Percentiles rank a stretch among this genome's conserved stretches.
Evolutionary conservation across 2,797 vertebrate species (phyloP).

Genomic region (Pelodytes ibericus): DNA sequence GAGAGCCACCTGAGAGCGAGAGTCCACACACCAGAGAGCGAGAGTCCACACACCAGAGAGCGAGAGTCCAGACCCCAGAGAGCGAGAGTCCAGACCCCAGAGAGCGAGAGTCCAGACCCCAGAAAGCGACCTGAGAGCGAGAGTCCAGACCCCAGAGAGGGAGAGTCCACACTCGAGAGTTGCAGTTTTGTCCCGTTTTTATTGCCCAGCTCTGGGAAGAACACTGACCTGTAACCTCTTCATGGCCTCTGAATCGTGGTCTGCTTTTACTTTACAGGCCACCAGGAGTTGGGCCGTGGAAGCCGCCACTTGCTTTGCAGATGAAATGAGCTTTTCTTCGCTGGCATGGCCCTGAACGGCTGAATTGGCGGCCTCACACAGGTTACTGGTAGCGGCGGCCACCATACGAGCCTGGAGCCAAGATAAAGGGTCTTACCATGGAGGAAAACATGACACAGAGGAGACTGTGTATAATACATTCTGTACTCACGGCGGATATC

Average conservation of each 20-base stretch:
- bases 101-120: too few species aligned
- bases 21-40: too few species aligned
- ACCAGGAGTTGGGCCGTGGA: slow-evolving; percentile 86
- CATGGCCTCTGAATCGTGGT: slow-evolving; percentile 89
- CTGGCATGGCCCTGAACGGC: slow-evolving; percentile 85
- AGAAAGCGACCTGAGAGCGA: too few species aligned
- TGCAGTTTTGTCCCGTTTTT: too few species aligned
- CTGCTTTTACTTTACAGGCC: slow-evolving; percentile 89
- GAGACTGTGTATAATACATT: background rate
- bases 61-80: too few species aligned
- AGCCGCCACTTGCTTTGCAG: slow-evolving; percentile 85
- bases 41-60: too few species aligned
- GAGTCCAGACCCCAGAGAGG: too few species aligned
- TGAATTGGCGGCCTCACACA: slow-evolving; percentile 84
- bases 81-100: too few species aligned
- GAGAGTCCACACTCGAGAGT: too few species aligned
- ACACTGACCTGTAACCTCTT: slow-evolving; percentile 82
- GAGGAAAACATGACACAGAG: background rate
- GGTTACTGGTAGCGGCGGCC: slow-evolving; percentile 82
- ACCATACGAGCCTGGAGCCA: slow-evolving; percentile 80
- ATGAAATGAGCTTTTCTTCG: slow-evolving; percentile 87
- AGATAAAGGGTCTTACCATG: too few species aligned
- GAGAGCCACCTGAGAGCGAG: too few species aligned
- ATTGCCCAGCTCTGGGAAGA: too few species aligned
- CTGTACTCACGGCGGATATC: slow-evolving; percentile 91